These are phyloP conservation scores for Cyrtodaria siliqua DNA, from an alignment of 2,888 invertebrate genomes.

Conservation along the genomic window DNA sequence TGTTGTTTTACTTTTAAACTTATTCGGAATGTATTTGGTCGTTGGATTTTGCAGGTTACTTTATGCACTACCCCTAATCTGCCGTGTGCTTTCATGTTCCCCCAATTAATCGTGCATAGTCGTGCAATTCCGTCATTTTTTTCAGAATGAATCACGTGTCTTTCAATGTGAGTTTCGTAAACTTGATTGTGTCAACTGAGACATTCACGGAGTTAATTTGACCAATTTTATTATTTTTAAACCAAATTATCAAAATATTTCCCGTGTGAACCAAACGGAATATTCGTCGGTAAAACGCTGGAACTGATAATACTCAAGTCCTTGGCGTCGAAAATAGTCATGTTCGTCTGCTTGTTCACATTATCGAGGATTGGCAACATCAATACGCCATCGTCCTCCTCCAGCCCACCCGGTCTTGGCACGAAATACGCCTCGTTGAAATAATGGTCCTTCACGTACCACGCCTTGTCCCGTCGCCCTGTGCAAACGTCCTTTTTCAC, in stretches of 20 bases:
- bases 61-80: too few relatives aligned
- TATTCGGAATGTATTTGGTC: too few relatives aligned
- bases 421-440: constrained; percentile 79
- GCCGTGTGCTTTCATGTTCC: too few relatives aligned
- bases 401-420: constrained; percentile 62
- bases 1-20: too few relatives aligned
- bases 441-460: constrained; percentile 67
- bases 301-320: constrained; percentile 68
- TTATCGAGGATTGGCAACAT: constrained; percentile 77
- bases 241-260: constrained; percentile 66
- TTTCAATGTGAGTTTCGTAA: too few relatives aligned
- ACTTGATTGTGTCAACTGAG: too few relatives aligned
- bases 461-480: constrained; percentile 61
- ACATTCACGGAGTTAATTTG: too few relatives aligned
- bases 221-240: too few relatives aligned
- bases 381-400: constrained; percentile 81
- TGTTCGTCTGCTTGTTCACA: constrained; percentile 42
- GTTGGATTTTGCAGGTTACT: too few relatives aligned
- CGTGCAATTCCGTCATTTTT: too few relatives aligned
- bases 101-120: too few relatives aligned
- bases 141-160: too few relatives aligned
- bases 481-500: constrained; percentile 79
- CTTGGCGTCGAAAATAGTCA: constrained; percentile 48
- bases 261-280: constrained; percentile 81
- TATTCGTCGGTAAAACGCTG: constrained; percentile 70